Percentiles rank a stretch among this genome's conserved stretches.
Evolutionary conservation across 2,888 invertebrate genomes (phyloP).

Genomic region (Amphimallon solstitiale): DNA sequence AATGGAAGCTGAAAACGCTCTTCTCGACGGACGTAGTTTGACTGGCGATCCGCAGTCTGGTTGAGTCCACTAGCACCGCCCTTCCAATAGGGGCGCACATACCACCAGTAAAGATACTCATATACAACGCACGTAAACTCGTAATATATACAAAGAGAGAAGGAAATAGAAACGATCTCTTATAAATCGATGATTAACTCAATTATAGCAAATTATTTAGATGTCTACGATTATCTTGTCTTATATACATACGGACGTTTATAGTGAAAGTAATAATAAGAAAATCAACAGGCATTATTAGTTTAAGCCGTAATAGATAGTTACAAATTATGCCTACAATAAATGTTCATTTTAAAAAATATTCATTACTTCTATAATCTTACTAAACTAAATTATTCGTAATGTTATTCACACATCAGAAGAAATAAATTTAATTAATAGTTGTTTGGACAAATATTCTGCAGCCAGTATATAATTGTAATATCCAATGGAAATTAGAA

Average conservation of each 20-base stretch:
- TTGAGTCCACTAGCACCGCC: conserved; percentile 53
- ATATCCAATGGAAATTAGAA: no score
- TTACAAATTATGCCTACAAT: no score
- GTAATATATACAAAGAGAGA: conserved; percentile 32
- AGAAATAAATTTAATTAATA: no score
- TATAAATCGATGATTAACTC: conserved; percentile 60
- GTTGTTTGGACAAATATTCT: no score
- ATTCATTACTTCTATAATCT: no score
- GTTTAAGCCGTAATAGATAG: no score
- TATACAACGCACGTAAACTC: background rate
- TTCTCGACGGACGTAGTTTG: conserved; percentile 56
- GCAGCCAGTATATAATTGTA: no score
- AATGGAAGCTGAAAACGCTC: conserved; percentile 50
- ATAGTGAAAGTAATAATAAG: conserved; percentile 30
- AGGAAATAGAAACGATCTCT: conserved; percentile 55
- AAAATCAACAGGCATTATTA: conserved; percentile 48
- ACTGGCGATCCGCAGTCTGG: conserved; percentile 63
- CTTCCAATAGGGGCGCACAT: conserved; percentile 58
- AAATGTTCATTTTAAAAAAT: no score
- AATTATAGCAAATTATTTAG: conserved; percentile 59
- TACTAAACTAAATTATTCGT: no score
- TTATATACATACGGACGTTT: no score
- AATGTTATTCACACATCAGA: no score
- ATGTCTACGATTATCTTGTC: conserved; percentile 54
- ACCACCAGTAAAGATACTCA: conserved; percentile 19